Conservation (phyloP, 2,888 invertebrate species). For the Leptinotarsa peninsularis region DNA sequence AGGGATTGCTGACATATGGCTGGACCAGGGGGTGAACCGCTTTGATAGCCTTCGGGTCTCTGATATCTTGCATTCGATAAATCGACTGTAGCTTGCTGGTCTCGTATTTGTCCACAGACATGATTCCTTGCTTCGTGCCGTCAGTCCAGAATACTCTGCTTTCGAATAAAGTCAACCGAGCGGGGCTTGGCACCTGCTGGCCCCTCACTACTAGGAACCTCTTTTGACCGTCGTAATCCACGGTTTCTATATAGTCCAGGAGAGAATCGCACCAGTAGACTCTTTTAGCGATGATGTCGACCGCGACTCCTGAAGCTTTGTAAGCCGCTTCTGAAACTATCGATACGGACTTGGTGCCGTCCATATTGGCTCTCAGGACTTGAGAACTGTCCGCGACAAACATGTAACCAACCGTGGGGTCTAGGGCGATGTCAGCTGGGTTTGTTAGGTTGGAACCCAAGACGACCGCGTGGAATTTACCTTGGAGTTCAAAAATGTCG, state of each 20-base stretch:
- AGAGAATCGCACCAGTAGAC: conserved; percentile 98
- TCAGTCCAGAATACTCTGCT: conserved; percentile 93
- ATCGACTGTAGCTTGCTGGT: conserved; percentile 83
- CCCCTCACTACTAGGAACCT: conserved; percentile 85
- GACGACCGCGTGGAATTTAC: conserved; percentile 89
- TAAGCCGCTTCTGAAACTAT: conserved; percentile 94
- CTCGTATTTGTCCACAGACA: conserved; percentile 83
- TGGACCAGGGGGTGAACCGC: conserved; percentile 85
- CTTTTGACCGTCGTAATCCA: conserved; percentile 90
- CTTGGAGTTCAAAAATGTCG: conserved; percentile 91
- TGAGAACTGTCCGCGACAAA: conserved; percentile 89
- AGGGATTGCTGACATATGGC: conserved; percentile 77
- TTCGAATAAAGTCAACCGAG: conserved; percentile 85
- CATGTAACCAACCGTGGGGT: conserved; percentile 90
- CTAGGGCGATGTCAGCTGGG: conserved; percentile 92
- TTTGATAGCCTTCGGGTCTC: conserved; percentile 87
- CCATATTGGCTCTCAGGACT: conserved; percentile 91
- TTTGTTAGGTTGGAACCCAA: conserved; percentile 91
- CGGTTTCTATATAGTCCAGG: conserved; percentile 94
- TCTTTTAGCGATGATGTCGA: conserved; percentile 89
- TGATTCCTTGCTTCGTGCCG: conserved; percentile 81
- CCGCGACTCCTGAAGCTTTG: conserved; percentile 91
- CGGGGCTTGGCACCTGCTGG: conserved; percentile 87
- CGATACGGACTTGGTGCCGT: conserved; percentile 85
- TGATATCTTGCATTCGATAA: conserved; percentile 82